Evolutionary conservation across 2,113 vertebrate genomes (phyloP).

Genomic region (Pseudorasbora parva): DNA sequence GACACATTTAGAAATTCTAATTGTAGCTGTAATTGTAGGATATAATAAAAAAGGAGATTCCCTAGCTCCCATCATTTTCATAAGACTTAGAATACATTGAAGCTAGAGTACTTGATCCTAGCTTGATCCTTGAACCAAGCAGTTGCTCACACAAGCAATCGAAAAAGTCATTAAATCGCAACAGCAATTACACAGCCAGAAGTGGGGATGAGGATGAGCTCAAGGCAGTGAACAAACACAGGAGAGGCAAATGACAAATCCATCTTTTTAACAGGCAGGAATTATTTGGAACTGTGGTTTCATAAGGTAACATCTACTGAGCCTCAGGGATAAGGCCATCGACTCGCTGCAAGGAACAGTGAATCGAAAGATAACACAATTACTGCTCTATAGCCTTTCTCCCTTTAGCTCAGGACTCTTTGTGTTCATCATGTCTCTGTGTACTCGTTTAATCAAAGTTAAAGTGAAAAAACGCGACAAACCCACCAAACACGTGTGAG

Average conservation of each 20-base stretch:
- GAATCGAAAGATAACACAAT: neutral
- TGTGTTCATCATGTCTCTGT: neutral
- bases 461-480: neutral
- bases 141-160: neutral
- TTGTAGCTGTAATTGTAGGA: neutral
- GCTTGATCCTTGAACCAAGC: neutral
- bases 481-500: neutral
- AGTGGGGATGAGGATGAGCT: neutral
- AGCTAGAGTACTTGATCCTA: neutral
- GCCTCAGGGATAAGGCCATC: neutral
- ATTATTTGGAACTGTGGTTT: neutral
- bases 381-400: conserved; percentile 3
- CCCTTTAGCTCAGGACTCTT: conserved; percentile 1
- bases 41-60: neutral
- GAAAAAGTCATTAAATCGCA: neutral
- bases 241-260: neutral
- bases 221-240: neutral
- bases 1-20: neutral
- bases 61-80: neutral
- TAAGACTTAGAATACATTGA: neutral
- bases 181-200: conserved; percentile 8
- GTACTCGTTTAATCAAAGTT: neutral
- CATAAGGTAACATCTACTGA: neutral
- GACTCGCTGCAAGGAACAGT: neutral
- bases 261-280: neutral